Evolutionary conservation across 2,888 invertebrate species (phyloP), one percentile per base, ranked within the genome.

Genomic region (Meiosimyza decipiens): DNA sequence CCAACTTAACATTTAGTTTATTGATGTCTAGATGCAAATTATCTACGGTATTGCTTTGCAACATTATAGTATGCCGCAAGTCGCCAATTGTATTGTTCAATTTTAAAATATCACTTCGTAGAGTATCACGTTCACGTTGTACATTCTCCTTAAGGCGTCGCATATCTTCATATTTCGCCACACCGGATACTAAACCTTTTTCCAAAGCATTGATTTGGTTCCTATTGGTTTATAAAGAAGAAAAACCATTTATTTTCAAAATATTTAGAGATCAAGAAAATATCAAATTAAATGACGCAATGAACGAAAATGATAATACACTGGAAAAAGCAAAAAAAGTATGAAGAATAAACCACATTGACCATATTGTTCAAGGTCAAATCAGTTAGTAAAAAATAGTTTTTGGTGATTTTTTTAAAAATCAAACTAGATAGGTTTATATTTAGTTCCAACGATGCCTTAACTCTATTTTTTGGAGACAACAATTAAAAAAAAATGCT

Each of bases 81-180:
- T 83, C 84, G 16, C 78, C 78, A 1, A 83, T 79, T 28, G 75
- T 64, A 72, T 82, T 84, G 47, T 82, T 83, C 47, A 81, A 55
- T 71, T 84, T 85, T 0, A 79, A 72, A 18, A 84, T 79, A 65
- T 84, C 82, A 62, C 81, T 81, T 7, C 83, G 81, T 9, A 85
- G 77, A 22, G 74, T 74, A 60, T 84, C 83, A 9, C 84, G 81
- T 71, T 84, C 85, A 28, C 81, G 81, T 52, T 82, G 82, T 4
- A 84, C 69, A 51, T 80, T 75, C 22, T 84, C 84, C 62, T 83
- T 84, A 6, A 82, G 47, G 7, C 81, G 81, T 16, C 81, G 78
- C 12, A 82, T 65, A 5, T 82, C 82, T 15, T 84, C 82, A 57
- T 79, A 77, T 67, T 80, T 81, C 6, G 80, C 80, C 9, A 80